Conservation (phyloP, 2,113 vertebrate genomes). For the Boleophthalmus pectinirostris region DNA sequence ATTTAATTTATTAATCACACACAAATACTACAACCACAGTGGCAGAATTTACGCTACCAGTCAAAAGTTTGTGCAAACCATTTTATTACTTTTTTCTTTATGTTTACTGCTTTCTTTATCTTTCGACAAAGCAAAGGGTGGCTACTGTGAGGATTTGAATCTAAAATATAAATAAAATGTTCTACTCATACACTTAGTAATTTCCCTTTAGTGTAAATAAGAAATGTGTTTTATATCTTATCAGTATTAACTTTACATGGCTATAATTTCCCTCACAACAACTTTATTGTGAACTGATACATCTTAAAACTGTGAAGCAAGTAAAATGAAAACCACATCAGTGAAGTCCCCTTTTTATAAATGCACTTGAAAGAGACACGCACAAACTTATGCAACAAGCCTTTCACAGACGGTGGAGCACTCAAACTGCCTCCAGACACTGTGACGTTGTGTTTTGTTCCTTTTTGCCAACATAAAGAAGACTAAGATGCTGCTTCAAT, state of each 20-base stretch:
- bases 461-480: slow-evolving; percentile 30
- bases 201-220: no score
- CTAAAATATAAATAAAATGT: no score
- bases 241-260: not conserved
- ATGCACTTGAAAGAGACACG: not conserved
- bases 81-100: no score
- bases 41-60: no score
- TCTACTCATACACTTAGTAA: no score
- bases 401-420: not conserved
- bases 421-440: slow-evolving; percentile 17
- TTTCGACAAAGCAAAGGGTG: no score
- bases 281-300: not conserved
- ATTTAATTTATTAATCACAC: not conserved
- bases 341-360: not conserved
- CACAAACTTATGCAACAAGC: slow-evolving; percentile 7
- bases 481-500: slow-evolving; percentile 9
- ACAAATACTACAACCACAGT: not conserved
- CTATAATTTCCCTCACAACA: not conserved
- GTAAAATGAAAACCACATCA: slow-evolving; percentile 8
- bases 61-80: no score
- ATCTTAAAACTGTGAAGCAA: slow-evolving; percentile 1
- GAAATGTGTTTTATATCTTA: no score
- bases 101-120: no score
- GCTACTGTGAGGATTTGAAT: no score
- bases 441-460: slow-evolving; percentile 12